phyloP scores from a whole-genome alignment of 2,797 vertebrate species.

The Pseudotriccus pelzelni region DNA sequence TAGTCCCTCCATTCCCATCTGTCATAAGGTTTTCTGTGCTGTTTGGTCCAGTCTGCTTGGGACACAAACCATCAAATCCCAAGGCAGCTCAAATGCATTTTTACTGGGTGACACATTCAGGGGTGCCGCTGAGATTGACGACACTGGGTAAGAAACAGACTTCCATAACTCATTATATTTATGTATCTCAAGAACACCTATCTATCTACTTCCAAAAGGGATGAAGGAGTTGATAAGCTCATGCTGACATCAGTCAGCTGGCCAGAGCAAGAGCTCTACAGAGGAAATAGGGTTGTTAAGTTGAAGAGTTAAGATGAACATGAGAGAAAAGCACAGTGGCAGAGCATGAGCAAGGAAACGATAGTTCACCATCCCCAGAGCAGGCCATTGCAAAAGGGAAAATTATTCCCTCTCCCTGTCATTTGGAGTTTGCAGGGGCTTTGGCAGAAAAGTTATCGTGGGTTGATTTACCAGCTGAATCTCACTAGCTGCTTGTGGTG shows the following conservation, averaged over 20 bases:
- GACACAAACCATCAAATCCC: background rate
- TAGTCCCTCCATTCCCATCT: background rate
- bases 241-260: background rate
- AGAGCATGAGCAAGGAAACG: background rate
- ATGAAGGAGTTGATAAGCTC: background rate
- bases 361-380: background rate
- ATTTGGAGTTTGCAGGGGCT: background rate
- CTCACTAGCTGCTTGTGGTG: rapidly evolving
- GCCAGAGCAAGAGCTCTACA: background rate
- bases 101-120: background rate
- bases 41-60: background rate
- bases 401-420: background rate
- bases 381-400: background rate
- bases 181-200: background rate
- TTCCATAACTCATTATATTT: background rate
- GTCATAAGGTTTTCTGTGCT: background rate
- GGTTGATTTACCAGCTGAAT: background rate
- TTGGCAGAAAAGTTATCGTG: background rate
- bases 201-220: background rate
- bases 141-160: background rate
- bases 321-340: background rate
- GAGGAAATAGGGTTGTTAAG: background rate
- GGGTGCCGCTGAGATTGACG: background rate
- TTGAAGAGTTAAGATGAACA: background rate
- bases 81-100: background rate